Conservation (phyloP, 2,113 vertebrate genomes). For the Epinephelus lanceolatus region DNA sequence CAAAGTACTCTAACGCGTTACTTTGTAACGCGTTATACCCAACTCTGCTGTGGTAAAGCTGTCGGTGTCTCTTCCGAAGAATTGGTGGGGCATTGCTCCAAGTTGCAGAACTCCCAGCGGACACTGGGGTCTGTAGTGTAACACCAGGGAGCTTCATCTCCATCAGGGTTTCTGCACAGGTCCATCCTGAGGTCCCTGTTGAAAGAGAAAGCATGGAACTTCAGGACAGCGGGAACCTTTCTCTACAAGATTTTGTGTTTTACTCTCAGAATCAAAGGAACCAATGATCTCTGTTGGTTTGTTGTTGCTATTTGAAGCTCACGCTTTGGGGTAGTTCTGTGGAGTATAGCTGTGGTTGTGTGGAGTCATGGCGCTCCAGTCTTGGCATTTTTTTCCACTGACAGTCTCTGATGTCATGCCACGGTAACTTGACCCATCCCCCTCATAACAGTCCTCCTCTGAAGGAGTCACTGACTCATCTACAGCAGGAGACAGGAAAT, state of each 20-base stretch:
- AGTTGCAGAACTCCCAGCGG: not conserved
- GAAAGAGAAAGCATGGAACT: conserved; percentile 9
- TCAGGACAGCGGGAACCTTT: not conserved
- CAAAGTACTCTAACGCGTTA: too few relatives aligned
- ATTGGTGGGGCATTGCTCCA: conserved; percentile 78
- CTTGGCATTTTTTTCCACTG: conserved; percentile 93
- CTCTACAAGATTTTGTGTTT: not conserved
- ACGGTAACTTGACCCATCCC: conserved; percentile 87
- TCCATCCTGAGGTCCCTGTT: conserved; percentile 90
- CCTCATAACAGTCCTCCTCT: conserved; percentile 90
- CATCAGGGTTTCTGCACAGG: conserved; percentile 94
- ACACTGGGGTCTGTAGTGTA: conserved; percentile 91
- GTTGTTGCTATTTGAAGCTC: conserved; percentile 1
- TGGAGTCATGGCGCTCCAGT: conserved; percentile 89
- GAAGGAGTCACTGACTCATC: conserved; percentile 76
- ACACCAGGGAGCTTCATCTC: conserved; percentile 92
- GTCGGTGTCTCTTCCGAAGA: accelerated
- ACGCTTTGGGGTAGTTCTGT: conserved; percentile 74
- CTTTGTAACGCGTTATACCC: too few relatives aligned
- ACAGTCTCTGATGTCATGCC: conserved; percentile 90
- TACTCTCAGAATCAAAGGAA: not conserved
- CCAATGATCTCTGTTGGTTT: too few relatives aligned
- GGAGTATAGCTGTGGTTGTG: conserved; percentile 89
- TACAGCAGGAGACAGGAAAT: conserved; percentile 33
- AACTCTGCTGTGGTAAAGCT: too few relatives aligned